A percentile compares a stretch with the other conserved stretches of the same genome.
Evolutionary conservation across 2,888 invertebrate species (phyloP).

Genomic region (Cremastinae sp.): DNA sequence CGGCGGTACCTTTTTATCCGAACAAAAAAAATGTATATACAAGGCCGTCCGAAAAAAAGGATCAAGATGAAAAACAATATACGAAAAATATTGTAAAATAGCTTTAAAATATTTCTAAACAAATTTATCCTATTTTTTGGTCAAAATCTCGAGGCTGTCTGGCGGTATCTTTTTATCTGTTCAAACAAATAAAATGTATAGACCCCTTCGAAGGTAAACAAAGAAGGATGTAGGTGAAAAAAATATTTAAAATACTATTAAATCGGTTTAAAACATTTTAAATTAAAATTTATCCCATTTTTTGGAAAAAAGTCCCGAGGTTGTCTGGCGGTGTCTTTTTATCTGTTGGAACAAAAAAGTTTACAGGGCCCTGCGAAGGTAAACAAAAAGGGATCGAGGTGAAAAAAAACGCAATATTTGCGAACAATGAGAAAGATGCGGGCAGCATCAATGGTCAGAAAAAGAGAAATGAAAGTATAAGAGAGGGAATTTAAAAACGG

Average conservation of each 20-base stretch:
- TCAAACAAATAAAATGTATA: constrained; percentile 32
- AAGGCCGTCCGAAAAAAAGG: no score
- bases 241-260: no score
- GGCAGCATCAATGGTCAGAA: constrained; percentile 47
- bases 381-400: constrained; percentile 31
- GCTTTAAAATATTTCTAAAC: no score
- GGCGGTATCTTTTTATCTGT: constrained; percentile 51
- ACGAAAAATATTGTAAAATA: no score
- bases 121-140: no score
- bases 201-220: constrained; percentile 51
- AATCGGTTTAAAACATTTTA: no score
- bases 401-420: constrained; percentile 52
- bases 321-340: no score
- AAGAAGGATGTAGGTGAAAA: constrained; percentile 24
- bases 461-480: not conserved
- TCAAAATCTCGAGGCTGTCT: constrained; percentile 28
- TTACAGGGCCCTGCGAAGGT: constrained; percentile 15
- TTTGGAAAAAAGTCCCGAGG: constrained; percentile 1
- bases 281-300: no score
- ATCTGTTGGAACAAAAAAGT: no score
- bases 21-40: no score
- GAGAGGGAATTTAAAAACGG: constrained; percentile 52
- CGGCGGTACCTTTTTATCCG: no score
- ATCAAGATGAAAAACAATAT: no score
- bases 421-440: constrained; percentile 59